Evolutionary conservation across 2,888 invertebrate genomes (phyloP).

Genomic region (Crioceris asparagi): DNA sequence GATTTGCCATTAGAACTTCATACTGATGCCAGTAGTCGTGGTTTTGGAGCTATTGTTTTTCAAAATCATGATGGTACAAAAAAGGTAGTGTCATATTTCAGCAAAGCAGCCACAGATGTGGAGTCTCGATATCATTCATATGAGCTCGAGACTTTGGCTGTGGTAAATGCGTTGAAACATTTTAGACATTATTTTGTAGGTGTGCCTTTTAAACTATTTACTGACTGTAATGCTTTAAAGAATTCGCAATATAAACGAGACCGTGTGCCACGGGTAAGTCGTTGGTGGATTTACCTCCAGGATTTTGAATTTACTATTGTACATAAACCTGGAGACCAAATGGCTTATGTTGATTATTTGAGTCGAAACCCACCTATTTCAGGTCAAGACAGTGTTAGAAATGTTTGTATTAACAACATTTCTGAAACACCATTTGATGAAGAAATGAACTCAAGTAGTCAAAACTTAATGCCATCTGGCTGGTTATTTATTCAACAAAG

Average conservation of each 20-base stretch:
- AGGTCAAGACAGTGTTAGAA: too few relatives aligned
- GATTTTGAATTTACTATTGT: constrained; percentile 8
- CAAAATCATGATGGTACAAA: constrained; percentile 9
- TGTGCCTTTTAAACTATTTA: constrained; percentile 1
- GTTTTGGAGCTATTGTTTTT: constrained; percentile 12
- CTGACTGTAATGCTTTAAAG: constrained; percentile 4
- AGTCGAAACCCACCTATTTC: constrained; percentile 13
- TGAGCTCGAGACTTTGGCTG: constrained; percentile 13
- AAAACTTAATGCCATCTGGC: too few relatives aligned
- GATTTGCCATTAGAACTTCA: constrained; percentile 8
- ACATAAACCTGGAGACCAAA: constrained; percentile 5
- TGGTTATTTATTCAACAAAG: too few relatives aligned
- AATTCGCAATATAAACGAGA: constrained; percentile 4
- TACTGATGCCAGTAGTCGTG: constrained; percentile 14
- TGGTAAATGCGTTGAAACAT: constrained; percentile 1
- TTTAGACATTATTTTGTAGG: constrained; percentile 5
- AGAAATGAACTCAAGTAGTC: too few relatives aligned
- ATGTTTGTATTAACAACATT: too few relatives aligned
- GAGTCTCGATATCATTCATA: constrained; percentile 15
- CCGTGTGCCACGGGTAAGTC: constrained; percentile 6
- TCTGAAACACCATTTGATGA: too few relatives aligned
- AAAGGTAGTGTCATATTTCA: constrained; percentile 11
- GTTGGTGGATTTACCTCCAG: constrained; percentile 12
- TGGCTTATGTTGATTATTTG: constrained; percentile 10
- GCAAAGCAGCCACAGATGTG: constrained; percentile 6